A percentile compares a stretch with the other conserved stretches of the same genome.
Evolutionary conservation across 2,797 vertebrate genomes (phyloP).

Genomic region (Ptychobarbus kaznakovi): DNA sequence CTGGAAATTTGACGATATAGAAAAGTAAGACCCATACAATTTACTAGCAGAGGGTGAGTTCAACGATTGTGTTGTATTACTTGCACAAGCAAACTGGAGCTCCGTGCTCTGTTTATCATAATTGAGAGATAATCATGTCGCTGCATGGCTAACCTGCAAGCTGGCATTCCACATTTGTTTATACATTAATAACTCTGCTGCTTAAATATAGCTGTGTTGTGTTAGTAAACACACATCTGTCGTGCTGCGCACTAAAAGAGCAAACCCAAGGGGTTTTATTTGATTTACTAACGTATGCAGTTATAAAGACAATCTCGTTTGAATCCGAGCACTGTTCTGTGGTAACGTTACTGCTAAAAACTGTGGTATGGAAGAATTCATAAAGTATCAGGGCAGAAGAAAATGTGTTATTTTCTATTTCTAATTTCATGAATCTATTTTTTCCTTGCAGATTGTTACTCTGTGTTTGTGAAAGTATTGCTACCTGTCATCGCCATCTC

Average conservation of each 20-base stretch:
- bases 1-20: neutral
- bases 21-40: neutral
- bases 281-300: neutral
- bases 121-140: neutral
- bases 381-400: neutral
- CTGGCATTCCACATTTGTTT: neutral
- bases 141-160: conserved; percentile 19
- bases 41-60: conserved; percentile 2
- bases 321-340: neutral
- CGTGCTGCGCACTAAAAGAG: neutral
- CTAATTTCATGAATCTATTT: neutral
- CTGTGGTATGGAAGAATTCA: neutral
- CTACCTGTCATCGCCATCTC: conserved; percentile 64
- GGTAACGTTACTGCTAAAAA: neutral
- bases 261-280: neutral
- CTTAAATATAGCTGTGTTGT: neutral
- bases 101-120: neutral
- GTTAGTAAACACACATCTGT: neutral
- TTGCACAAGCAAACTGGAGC: neutral
- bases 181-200: neutral
- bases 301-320: neutral
- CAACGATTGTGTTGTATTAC: neutral
- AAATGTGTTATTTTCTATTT: neutral
- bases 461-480: conserved; percentile 65
- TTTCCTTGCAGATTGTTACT: conserved; percentile 54